Percentiles rank a stretch among this genome's conserved stretches.
Evolutionary conservation across 2,888 invertebrate genomes (phyloP).

Genomic region (Odontocerum albicorne): DNA sequence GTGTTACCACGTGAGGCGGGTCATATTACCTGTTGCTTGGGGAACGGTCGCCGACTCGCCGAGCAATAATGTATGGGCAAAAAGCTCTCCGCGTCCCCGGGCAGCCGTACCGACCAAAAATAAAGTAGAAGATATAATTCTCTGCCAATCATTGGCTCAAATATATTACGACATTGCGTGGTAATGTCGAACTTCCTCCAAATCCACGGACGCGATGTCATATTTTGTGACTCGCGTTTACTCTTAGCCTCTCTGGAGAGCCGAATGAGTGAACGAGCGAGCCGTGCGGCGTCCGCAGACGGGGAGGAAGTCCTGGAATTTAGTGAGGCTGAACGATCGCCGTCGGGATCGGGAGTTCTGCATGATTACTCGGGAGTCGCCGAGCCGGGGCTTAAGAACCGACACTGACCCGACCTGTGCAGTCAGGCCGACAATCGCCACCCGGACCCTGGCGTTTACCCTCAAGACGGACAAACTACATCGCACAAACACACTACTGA

Average conservation of each 20-base stretch:
- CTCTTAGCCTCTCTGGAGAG: neutral
- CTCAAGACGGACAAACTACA: slow-evolving; percentile 2
- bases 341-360: slow-evolving; percentile 30
- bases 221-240: neutral
- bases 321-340: slow-evolving; percentile 26
- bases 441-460: slow-evolving; percentile 15
- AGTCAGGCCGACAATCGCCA: slow-evolving; percentile 9
- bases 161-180: slow-evolving; percentile 10
- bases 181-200: slow-evolving; percentile 5
- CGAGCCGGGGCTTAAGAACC: slow-evolving; percentile 35
- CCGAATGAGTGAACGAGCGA: neutral
- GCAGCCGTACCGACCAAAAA: slow-evolving; percentile 61
- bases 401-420: slow-evolving; percentile 24
- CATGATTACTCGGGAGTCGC: slow-evolving; percentile 37
- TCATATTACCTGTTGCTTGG: slow-evolving; percentile 49
- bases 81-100: slow-evolving; percentile 64
- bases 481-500: slow-evolving; percentile 11
- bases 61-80: slow-evolving; percentile 64
- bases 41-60: slow-evolving; percentile 63
- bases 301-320: slow-evolving; percentile 1
- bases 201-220: neutral
- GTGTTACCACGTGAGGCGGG: slow-evolving; percentile 21
- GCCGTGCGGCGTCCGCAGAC: neutral
- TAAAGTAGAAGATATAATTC: slow-evolving; percentile 37
- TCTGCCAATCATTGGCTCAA: slow-evolving; percentile 24